phyloP scores from a whole-genome alignment of 2,113 vertebrate species.

The Sula dactylatra region DNA sequence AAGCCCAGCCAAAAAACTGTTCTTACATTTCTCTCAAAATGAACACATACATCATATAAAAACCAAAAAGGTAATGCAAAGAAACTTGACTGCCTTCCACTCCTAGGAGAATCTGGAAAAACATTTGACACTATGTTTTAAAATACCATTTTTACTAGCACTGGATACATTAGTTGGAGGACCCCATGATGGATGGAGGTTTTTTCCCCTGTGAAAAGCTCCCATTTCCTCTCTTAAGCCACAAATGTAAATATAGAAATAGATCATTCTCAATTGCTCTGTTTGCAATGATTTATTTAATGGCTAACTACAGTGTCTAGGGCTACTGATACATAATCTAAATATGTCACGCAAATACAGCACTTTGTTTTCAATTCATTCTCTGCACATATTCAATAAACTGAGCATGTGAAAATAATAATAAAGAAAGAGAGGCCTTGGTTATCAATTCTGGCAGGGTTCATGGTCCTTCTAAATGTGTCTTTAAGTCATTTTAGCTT shows the following conservation, averaged over 20 bases:
- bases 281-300: slow-evolving; percentile 19
- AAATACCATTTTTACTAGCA: background rate
- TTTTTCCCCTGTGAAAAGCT: background rate
- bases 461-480: background rate
- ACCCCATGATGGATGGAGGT: background rate
- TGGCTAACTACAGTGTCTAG: background rate
- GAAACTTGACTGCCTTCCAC: background rate
- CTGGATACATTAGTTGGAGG: background rate
- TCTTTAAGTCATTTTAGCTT: slow-evolving; percentile 17
- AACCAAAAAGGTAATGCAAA: background rate
- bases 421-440: background rate
- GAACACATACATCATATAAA: background rate
- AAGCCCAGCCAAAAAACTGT: background rate
- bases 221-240: background rate
- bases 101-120: background rate
- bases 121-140: background rate
- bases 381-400: background rate
- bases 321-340: slow-evolving; percentile 32
- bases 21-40: background rate
- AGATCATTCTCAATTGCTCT: background rate
- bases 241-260: background rate
- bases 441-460: slow-evolving; percentile 27
- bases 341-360: slow-evolving; percentile 19
- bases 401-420: slow-evolving; percentile 6
- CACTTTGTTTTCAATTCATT: slow-evolving; percentile 42